Evolutionary conservation across 2,888 invertebrate species (phyloP).

Genomic region (Tenthredo livida): DNA sequence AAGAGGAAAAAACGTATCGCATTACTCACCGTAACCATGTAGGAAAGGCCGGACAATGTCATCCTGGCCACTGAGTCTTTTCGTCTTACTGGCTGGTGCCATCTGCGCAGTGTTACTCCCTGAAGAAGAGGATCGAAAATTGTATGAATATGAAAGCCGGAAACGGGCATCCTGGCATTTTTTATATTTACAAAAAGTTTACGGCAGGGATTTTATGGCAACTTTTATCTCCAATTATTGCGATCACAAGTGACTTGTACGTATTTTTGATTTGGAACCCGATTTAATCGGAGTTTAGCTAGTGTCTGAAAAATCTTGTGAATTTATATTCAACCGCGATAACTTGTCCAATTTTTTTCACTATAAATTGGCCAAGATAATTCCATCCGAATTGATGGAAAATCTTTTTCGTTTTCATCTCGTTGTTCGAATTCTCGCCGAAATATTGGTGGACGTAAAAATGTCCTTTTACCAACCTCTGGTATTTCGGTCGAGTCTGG

Average conservation of each 20-base stretch:
- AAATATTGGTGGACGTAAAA: too few relatives aligned
- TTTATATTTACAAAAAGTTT: not conserved
- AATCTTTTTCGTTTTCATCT: too few relatives aligned
- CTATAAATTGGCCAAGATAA: too few relatives aligned
- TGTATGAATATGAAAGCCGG: not conserved
- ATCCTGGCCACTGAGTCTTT: constrained; percentile 92
- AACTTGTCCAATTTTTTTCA: not conserved
- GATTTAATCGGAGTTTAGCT: too few relatives aligned
- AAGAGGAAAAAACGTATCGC: not conserved
- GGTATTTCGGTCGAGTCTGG: constrained; percentile 75
- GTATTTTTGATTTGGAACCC: not conserved
- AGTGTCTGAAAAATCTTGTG: too few relatives aligned
- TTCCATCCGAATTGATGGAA: not conserved
- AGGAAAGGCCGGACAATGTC: constrained; percentile 89
- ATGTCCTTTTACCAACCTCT: constrained; percentile 64
- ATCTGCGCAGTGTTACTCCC: constrained; percentile 79
- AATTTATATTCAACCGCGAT: not conserved
- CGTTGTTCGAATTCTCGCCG: too few relatives aligned
- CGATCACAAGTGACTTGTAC: too few relatives aligned
- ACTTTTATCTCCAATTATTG: too few relatives aligned
- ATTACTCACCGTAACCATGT: constrained; percentile 87
- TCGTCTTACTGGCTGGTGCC: constrained; percentile 79
- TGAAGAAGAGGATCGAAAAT: constrained; percentile 65
- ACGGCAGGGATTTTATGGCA: too few relatives aligned
- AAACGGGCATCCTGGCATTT: too few relatives aligned